Evolutionary conservation across 2,888 invertebrate species (phyloP).

Genomic region (Miltochrista miniata): DNA sequence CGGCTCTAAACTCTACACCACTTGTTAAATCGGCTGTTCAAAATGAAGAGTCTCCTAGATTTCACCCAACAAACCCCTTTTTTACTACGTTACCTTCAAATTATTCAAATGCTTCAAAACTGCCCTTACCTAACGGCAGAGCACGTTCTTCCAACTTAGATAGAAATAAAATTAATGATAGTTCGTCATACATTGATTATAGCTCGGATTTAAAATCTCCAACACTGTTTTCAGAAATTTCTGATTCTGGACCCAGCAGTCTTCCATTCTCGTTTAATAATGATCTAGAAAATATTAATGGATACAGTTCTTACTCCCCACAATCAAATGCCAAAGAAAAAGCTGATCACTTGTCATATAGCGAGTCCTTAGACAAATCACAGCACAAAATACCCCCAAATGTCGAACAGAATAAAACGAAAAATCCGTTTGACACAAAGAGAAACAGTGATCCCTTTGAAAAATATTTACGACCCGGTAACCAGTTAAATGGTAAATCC

Average conservation of each 20-base stretch:
- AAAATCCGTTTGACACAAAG: conserved; percentile 68
- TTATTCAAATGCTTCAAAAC: conserved; percentile 71
- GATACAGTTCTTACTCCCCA: conserved; percentile 40
- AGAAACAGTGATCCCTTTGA: conserved; percentile 68
- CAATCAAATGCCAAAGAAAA: conserved; percentile 44
- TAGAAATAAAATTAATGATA: conserved; percentile 65
- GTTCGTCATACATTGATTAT: conserved; percentile 47
- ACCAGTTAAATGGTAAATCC: conserved; percentile 52
- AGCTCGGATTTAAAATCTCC: conserved; percentile 59
- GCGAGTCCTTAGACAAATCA: conserved; percentile 44
- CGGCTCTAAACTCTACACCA: conserved; percentile 61
- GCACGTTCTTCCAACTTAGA: conserved; percentile 62
- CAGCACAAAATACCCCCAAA: conserved; percentile 51
- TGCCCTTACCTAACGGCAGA: conserved; percentile 72
- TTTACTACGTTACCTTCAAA: conserved; percentile 75
- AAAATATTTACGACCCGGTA: conserved; percentile 60
- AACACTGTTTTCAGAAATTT: conserved; percentile 50
- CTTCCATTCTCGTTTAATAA: conserved; percentile 52
- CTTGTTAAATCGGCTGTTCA: conserved; percentile 60
- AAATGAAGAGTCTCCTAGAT: conserved; percentile 61
- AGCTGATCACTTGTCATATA: conserved; percentile 43
- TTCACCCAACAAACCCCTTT: conserved; percentile 79
- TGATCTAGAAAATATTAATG: conserved; percentile 47
- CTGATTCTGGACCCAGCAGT: conserved; percentile 56
- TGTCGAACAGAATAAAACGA: conserved; percentile 41